Percentiles rank a stretch among this genome's conserved stretches.
Evolutionary conservation across 2,797 vertebrate genomes (phyloP).

Genomic region (Champsocephalus gunnari): DNA sequence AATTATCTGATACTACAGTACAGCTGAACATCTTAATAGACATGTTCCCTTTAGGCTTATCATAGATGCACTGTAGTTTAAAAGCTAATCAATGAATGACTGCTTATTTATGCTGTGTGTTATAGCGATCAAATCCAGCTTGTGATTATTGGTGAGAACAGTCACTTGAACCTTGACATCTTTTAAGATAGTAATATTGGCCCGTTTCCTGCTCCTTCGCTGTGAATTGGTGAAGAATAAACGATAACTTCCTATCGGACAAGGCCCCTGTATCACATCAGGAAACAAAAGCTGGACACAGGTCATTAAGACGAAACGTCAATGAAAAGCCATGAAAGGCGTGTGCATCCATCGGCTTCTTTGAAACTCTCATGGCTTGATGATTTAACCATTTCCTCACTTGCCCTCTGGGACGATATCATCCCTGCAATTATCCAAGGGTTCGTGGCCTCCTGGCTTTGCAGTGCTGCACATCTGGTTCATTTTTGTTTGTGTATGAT

Average conservation of each 20-base stretch:
- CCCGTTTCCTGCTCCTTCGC: constrained; percentile 33
- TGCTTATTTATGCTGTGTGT: constrained; percentile 13
- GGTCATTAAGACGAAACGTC: constrained; percentile 33
- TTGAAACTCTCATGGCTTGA: constrained; percentile 50
- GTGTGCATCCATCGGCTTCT: constrained; percentile 29
- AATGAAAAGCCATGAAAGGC: constrained; percentile 30
- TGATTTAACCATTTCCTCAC: constrained; percentile 60
- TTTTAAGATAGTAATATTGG: constrained; percentile 14
- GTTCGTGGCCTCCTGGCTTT: constrained; percentile 49
- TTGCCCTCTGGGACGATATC: constrained; percentile 52
- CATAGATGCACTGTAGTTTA: background rate
- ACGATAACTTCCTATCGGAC: constrained; percentile 28
- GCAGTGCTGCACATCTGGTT: constrained; percentile 66
- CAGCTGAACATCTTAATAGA: background rate
- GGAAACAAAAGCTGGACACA: constrained; percentile 55
- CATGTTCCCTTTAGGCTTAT: background rate
- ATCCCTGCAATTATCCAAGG: constrained; percentile 54
- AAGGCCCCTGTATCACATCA: constrained; percentile 31
- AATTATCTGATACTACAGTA: background rate
- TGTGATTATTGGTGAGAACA: constrained; percentile 30
- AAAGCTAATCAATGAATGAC: constrained; percentile 22
- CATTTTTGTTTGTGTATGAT: constrained; percentile 41
- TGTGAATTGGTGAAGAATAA: constrained; percentile 36
- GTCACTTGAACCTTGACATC: constrained; percentile 35
- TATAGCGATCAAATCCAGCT: constrained; percentile 16